Evolutionary conservation across 2,113 vertebrate genomes (phyloP), one percentile per base, ranked within the genome.

Genomic region (Sakesphorus luctuosus): DNA sequence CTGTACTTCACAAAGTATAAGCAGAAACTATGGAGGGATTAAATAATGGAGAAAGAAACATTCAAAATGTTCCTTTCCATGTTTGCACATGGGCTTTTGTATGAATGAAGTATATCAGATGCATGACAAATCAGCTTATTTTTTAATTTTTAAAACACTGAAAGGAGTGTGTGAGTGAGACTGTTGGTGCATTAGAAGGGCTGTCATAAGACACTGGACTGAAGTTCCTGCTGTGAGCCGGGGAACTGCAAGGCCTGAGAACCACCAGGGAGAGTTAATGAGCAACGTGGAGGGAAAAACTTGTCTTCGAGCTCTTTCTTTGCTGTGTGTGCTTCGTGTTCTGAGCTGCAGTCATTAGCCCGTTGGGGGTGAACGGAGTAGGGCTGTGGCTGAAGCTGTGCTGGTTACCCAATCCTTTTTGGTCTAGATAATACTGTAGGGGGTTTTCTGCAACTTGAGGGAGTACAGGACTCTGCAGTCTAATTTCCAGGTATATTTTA

Each of bases 141-240:
- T 91, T 96, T 96, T 77, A 76, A 58, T 91, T 93, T 96, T 78
- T 91, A 43, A 93, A 43, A 87, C 85, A 49, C 46, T 97, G 59
- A 63, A 59, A 93, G 62, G 67, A 86, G 28, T 84, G 67, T 76
- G 43, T 8, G n/a, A 79, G 84, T 93, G 29, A 65, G 61, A 58
- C 33, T 69, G 49, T 20, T 5, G 4, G 43, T 91, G 44, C 69
- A 18, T 85, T 79, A 74, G 52, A 85, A 62, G 62, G 66, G 23
- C 65, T 89, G 21, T 65, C 1, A 0, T 35, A 58, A n/a, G 40
- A 58, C 58, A 13, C 9, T 10, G 7, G 43, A 20, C 40, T 71
- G 44, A 71, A 58, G 55, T 46, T 82, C 29, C n/a, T 83, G 21
- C 49, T 61, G 13, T 18, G 31, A 72, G 29, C 40, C 1, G 2